Evolutionary conservation across 2,797 vertebrate species (phyloP).

Genomic region (Benthosema pterotum): DNA sequence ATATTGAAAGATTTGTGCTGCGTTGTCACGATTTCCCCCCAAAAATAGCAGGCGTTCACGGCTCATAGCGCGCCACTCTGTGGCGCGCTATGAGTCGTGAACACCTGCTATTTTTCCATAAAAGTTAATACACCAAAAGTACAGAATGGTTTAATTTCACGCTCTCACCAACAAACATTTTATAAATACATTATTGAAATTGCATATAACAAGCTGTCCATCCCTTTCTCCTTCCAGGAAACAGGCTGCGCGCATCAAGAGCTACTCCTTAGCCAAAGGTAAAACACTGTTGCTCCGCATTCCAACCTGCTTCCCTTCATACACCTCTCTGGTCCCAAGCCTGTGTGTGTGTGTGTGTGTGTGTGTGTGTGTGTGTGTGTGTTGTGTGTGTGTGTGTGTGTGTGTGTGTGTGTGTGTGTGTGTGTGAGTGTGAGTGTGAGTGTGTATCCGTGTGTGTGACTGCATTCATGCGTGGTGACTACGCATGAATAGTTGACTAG

Average conservation of each 20-base stretch:
- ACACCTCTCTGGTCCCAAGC: background rate
- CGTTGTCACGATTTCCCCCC: too few species aligned
- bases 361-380: slow-evolving; percentile 3
- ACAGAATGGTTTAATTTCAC: too few species aligned
- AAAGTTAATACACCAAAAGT: too few species aligned
- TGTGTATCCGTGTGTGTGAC: slow-evolving; percentile 21
- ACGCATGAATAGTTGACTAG: too few species aligned
- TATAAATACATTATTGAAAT: too few species aligned
- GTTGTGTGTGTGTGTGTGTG: background rate
- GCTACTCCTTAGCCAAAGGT: slow-evolving; percentile 77
- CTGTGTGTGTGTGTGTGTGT: slow-evolving; percentile 9
- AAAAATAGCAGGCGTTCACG: too few species aligned
- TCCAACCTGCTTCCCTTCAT: background rate
- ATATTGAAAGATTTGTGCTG: too few species aligned
- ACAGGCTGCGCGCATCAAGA: slow-evolving; percentile 71
- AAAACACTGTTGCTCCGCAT: slow-evolving; percentile 28
- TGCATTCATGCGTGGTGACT: background rate
- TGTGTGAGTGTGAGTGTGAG: slow-evolving; percentile 19
- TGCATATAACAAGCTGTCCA: too few species aligned
- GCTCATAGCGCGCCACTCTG: too few species aligned
- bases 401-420: slow-evolving; percentile 23
- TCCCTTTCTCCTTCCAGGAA: slow-evolving; percentile 70
- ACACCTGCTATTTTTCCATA: too few species aligned
- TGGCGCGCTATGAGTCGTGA: too few species aligned
- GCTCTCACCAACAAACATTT: too few species aligned